A percentile compares a stretch with the other conserved stretches of the same genome.
Conservation (phyloP, 2,113 vertebrate species). For the Solenodon paradoxus region DNA sequence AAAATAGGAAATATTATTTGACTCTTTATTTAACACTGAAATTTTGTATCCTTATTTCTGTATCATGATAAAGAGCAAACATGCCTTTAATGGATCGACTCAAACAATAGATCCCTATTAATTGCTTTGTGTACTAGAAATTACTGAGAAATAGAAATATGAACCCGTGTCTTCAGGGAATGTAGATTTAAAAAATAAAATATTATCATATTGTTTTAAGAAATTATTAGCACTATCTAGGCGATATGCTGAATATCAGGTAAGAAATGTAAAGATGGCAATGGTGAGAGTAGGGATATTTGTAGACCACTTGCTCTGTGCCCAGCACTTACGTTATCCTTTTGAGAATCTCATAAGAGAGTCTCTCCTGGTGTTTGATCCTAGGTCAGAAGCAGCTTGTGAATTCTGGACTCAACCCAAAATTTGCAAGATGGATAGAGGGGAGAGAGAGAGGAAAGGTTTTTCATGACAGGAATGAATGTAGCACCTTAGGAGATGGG, state of each 20-base stretch:
- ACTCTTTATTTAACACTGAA: background rate
- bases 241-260: background rate
- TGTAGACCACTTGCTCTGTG: background rate
- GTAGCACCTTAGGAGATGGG: background rate
- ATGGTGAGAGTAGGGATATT: background rate
- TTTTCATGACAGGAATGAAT: background rate
- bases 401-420: background rate
- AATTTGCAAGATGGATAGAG: background rate
- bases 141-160: background rate
- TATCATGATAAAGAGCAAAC: conserved; percentile 8
- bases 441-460: background rate
- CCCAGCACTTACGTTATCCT: background rate
- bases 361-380: background rate
- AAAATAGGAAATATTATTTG: conserved; percentile 14
- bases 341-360: background rate
- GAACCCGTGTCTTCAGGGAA: conserved; percentile 16
- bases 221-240: background rate
- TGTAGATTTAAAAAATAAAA: conserved; percentile 27
- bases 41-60: background rate
- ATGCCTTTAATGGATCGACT: background rate
- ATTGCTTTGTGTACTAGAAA: conserved; percentile 1
- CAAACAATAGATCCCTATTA: background rate
- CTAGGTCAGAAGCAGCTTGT: background rate
- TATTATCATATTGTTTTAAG: background rate
- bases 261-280: background rate